Conservation (phyloP, 2,113 vertebrate species). For the Corythaeola cristata region DNA sequence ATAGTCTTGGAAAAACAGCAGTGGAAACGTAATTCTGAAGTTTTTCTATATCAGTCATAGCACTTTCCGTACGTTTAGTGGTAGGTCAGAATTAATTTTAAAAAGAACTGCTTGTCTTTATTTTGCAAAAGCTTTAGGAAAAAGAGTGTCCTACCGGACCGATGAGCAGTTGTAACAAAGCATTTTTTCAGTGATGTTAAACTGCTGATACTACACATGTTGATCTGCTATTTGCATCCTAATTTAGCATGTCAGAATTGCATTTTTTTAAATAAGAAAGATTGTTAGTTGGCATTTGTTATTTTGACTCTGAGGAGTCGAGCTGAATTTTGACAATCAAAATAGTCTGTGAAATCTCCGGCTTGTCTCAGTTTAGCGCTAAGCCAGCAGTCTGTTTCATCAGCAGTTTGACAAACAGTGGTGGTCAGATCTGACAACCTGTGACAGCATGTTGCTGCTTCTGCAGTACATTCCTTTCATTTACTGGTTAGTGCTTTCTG, state of each 20-base stretch:
- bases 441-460: background rate
- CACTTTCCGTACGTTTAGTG: background rate
- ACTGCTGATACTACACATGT: background rate
- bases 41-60: background rate
- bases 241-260: background rate
- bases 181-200: background rate
- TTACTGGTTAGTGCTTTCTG: background rate
- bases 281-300: background rate
- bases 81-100: background rate
- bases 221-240: background rate
- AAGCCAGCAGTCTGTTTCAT: background rate
- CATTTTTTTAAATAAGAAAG: background rate
- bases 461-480: background rate
- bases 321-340: background rate
- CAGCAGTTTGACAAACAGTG: background rate
- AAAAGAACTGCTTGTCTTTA: background rate
- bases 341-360: background rate
- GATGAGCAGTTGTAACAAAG: background rate
- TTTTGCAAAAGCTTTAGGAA: background rate
- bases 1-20: background rate
- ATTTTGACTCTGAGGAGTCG: background rate
- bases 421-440: background rate
- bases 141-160: background rate
- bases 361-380: rapidly evolving
- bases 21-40: background rate